Conservation (phyloP, 2,888 invertebrate species). For the Netelia inedita region DNA sequence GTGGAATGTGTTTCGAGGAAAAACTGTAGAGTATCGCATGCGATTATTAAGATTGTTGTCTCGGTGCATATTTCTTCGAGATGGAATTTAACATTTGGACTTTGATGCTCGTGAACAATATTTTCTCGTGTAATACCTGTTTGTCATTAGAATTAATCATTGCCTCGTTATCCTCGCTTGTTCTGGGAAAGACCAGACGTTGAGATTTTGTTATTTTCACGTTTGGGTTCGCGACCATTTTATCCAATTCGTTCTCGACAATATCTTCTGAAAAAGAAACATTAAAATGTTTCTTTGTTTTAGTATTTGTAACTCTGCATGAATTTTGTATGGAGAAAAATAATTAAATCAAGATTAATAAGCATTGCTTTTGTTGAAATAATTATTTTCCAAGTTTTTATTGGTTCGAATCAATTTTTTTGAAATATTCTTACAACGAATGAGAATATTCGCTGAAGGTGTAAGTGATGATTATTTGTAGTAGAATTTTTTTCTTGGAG, state of each 20-base stretch:
- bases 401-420: background rate
- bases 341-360: background rate
- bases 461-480: too few relatives aligned
- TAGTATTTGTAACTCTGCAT: background rate
- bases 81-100: background rate
- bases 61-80: background rate
- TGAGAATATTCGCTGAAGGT: background rate
- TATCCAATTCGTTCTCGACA: background rate
- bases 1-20: background rate
- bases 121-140: slow-evolving; percentile 23
- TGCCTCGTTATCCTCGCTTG: background rate
- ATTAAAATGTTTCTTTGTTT: background rate
- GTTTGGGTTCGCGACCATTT: background rate
- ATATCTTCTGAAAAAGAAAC: slow-evolving; percentile 11
- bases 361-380: background rate
- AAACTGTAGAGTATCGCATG: background rate
- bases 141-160: slow-evolving; percentile 40
- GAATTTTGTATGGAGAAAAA: background rate
- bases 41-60: background rate
- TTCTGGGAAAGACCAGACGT: slow-evolving; percentile 23
- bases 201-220: slow-evolving; percentile 25
- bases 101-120: slow-evolving; percentile 1
- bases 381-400: background rate
- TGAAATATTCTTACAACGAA: background rate
- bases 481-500: background rate